These are phyloP conservation scores for Heterochromis multidens DNA, from an alignment of 2,113 vertebrate genomes.

Conservation along the genomic window DNA sequence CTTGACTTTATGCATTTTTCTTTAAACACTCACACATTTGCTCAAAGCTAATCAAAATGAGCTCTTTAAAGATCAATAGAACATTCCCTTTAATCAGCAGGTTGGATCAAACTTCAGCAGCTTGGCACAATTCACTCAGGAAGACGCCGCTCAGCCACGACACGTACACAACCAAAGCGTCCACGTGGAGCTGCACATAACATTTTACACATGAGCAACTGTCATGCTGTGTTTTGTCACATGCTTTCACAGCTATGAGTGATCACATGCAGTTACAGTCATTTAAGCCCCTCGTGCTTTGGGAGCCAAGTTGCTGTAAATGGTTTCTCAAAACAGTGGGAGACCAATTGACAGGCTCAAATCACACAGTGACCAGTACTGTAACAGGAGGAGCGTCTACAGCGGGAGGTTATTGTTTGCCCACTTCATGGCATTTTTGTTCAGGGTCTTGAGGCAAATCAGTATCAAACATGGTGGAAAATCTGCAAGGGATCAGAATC, in stretches of 20 bases:
- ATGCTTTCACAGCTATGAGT: not conserved
- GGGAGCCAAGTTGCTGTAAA: not conserved
- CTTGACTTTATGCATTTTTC: not conserved
- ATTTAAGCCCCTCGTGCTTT: not conserved
- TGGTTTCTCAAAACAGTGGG: not conserved
- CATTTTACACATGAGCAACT: constrained; percentile 5
- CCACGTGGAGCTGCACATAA: not conserved
- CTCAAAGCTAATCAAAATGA: not conserved
- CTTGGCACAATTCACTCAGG: not conserved
- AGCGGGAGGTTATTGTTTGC: not conserved
- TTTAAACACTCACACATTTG: not conserved
- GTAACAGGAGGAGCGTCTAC: not conserved
- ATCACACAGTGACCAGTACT: not conserved
- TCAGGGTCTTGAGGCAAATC: constrained; percentile 35
- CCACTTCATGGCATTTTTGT: not conserved
- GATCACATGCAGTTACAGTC: constrained; percentile 9
- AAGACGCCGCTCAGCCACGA: not conserved
- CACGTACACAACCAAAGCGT: not conserved
- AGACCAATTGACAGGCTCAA: not conserved
- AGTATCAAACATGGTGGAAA: constrained; percentile 37
- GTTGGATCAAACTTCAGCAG: not conserved
- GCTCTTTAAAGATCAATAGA: constrained; percentile 24
- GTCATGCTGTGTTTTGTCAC: not conserved
- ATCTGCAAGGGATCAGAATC: not conserved
- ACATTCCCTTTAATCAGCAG: constrained; percentile 9